These are phyloP conservation scores for Peromyscus attwateri DNA, from an alignment of 2,797 vertebrate genomes.

Conservation along the genomic window DNA sequence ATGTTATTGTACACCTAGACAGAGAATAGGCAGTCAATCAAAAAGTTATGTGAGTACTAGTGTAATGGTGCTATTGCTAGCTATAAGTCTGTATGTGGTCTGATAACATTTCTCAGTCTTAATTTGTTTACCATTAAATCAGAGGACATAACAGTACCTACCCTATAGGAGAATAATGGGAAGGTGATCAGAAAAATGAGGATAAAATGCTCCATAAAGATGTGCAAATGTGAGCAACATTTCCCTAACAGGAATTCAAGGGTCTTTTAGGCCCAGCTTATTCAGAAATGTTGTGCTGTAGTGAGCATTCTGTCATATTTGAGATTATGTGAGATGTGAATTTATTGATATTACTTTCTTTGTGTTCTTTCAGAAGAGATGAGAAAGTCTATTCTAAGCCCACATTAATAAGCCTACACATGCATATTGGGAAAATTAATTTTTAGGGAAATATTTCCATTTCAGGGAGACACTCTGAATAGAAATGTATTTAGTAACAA, in stretches of 20 bases:
- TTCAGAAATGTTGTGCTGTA: neutral
- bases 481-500: constrained; percentile 75
- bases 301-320: constrained; percentile 14
- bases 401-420: constrained; percentile 74
- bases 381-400: constrained; percentile 75
- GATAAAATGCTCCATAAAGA: constrained; percentile 42
- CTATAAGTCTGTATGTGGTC: too few species aligned
- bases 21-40: neutral
- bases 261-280: constrained; percentile 6
- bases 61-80: neutral
- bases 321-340: constrained; percentile 51
- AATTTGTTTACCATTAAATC: constrained; percentile 17
- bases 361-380: constrained; percentile 71
- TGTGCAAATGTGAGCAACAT: constrained; percentile 36
- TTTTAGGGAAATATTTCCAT: constrained; percentile 82
- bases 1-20: neutral
- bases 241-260: constrained; percentile 39
- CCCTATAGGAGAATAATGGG: neutral
- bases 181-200: constrained; percentile 24
- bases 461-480: constrained; percentile 75
- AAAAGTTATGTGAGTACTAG: neutral
- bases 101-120: constrained; percentile 11
- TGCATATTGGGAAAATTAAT: constrained; percentile 80
- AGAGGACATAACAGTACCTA: neutral
- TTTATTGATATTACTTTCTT: constrained; percentile 56